phyloP scores from a whole-genome alignment of 2,113 vertebrate genomes.

The Takifugu flavidus region DNA sequence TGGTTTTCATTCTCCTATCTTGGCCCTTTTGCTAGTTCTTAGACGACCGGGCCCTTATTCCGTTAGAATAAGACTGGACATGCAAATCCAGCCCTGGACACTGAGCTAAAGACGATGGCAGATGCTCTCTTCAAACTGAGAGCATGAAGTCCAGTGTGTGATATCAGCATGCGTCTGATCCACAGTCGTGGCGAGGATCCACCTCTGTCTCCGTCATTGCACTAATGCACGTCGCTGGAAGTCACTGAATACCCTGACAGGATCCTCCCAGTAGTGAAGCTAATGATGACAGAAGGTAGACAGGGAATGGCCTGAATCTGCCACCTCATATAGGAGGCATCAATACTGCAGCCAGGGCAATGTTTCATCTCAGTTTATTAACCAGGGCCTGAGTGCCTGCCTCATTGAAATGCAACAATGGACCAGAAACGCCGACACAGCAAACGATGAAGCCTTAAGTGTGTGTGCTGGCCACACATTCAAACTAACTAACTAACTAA shows the following conservation, averaged over 20 bases:
- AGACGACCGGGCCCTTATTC: too few species aligned
- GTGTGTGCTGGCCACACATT: not conserved
- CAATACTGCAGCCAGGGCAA: constrained; percentile 41
- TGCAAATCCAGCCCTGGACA: too few species aligned
- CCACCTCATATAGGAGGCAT: constrained; percentile 52
- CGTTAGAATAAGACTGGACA: too few species aligned
- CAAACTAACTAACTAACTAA: not conserved
- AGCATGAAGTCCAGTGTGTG: too few species aligned
- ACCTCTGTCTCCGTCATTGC: constrained; percentile 2
- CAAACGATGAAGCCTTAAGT: not conserved
- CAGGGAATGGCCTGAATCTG: constrained; percentile 62
- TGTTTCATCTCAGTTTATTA: constrained; percentile 61
- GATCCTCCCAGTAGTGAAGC: constrained; percentile 28
- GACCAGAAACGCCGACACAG: not conserved
- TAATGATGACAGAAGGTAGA: constrained; percentile 65
- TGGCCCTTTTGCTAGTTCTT: too few species aligned
- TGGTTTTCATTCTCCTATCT: too few species aligned
- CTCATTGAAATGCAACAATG: constrained; percentile 41
- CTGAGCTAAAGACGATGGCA: too few species aligned
- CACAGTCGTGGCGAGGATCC: too few species aligned
- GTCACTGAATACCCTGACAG: constrained; percentile 37
- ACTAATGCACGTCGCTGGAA: constrained; percentile 9
- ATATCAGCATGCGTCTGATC: too few species aligned
- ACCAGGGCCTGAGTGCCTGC: constrained; percentile 26
- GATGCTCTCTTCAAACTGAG: too few species aligned